Base-by-base conservation (phyloP, 92 coral and sea anemone species). In the Phenganax subtilis region DNA sequence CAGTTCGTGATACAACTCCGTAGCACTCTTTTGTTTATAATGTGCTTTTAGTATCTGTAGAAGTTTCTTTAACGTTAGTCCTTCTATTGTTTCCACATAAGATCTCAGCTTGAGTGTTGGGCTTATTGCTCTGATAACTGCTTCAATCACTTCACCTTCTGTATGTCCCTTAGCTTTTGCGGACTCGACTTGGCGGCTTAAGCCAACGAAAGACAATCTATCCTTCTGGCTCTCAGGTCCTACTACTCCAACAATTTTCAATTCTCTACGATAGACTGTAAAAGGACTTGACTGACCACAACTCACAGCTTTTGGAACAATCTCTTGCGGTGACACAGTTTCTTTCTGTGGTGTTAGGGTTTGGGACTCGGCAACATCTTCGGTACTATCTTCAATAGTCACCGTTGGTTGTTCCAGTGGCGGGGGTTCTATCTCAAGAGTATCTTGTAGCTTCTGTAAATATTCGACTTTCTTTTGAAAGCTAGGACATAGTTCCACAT, bases 141-240 rank as follows among this genome's bases (percentile, higher is more conserved):
- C 89, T 52, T 90, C 90, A 63, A 87, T 77, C 0, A 87, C 73
- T 57, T 90, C 88, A 9, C 66, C 51, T 83, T 87, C 90, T 2
- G 65, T 82, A 64, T 87, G 82, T 10, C 75, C 88, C 66, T 70
- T 85, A 55, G 84, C 68, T 7, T 87, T 71, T n/a, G 84, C 87
- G n/a, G 81, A 52, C 44, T 87, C 88, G 37, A 86, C 82, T 81
- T 89, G 86, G 68, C 85, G 70, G 57, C 60, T 59, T 62, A 87
- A 59, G 54, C 90, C 84, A 0, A 87, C 82, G 1, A 87, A 75
- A 8, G 87, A 84, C 69, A 87, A 55, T 80, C 85, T 55, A 47
- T 84, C 90, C 71, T 72, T 87, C 29, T 84, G 85, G 28, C 56
- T 57, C 71, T 84, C 87, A 0, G 85, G 87, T 54, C 82, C 82